phyloP scores from a whole-genome alignment of 2,797 vertebrate genomes.

The Podarcis lilfordi region DNA sequence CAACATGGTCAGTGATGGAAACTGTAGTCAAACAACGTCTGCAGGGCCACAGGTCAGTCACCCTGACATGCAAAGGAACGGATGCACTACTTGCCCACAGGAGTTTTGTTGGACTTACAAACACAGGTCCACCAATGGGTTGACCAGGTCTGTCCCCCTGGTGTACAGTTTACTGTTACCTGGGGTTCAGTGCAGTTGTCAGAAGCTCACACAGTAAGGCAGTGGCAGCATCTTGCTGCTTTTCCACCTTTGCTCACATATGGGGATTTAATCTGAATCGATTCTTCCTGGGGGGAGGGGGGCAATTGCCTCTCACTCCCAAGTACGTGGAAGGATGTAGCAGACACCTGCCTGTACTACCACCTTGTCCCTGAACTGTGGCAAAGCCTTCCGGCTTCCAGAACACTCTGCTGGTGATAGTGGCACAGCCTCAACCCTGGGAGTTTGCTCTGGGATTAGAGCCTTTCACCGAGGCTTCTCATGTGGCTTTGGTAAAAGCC shows the following conservation, averaged over 20 bases:
- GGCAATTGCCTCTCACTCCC: neutral
- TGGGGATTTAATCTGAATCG: neutral
- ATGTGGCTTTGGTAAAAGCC: neutral
- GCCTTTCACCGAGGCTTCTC: neutral
- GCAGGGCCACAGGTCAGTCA: neutral
- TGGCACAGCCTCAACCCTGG: neutral
- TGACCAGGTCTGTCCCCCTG: neutral
- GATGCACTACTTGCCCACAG: neutral
- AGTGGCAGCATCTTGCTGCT: neutral
- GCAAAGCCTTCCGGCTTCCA: neutral
- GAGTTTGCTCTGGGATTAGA: neutral
- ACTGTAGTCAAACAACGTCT: neutral
- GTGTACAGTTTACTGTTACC: neutral
- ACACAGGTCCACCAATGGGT: neutral
- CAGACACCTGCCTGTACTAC: neutral
- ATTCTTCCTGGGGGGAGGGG: neutral
- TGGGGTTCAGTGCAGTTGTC: too few species aligned
- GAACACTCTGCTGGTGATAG: neutral
- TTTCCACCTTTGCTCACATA: neutral
- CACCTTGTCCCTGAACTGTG: neutral
- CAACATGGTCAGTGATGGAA: neutral
- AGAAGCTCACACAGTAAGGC: neutral
- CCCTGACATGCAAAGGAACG: neutral
- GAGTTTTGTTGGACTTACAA: neutral
- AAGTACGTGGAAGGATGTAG: neutral